Conservation (phyloP, 2,797 vertebrate genomes). For the Phrynocephalus guinanensis region DNA sequence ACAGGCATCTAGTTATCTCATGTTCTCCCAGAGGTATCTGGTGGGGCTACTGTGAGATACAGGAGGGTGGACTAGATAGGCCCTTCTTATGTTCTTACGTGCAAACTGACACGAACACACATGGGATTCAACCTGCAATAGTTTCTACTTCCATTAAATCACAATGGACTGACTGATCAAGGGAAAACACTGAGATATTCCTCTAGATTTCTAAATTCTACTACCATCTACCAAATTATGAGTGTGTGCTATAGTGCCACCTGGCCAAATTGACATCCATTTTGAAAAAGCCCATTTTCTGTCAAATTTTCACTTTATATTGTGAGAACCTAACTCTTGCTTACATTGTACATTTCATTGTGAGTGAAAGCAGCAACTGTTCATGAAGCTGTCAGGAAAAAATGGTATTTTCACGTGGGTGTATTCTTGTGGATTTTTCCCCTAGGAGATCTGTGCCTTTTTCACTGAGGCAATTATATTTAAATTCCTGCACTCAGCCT, state of each 20-base stretch:
- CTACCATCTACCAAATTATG: slow-evolving; percentile 16
- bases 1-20: too few species aligned
- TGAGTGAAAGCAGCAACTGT: slow-evolving; percentile 44
- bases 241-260: not conserved
- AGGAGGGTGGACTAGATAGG: too few species aligned
- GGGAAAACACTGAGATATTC: not conserved
- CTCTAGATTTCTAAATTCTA: slow-evolving; percentile 7
- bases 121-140: not conserved
- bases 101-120: too few species aligned
- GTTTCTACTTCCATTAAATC: slow-evolving; percentile 1
- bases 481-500: not conserved
- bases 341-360: slow-evolving; percentile 42
- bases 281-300: slow-evolving; percentile 20
- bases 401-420: slow-evolving; percentile 34
- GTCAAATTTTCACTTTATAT: not conserved
- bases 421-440: slow-evolving; percentile 3
- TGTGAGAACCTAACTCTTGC: slow-evolving; percentile 17
- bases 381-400: not conserved
- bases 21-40: too few species aligned
- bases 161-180: not conserved
- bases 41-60: too few species aligned
- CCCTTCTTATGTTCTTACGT: too few species aligned
- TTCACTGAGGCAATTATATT: slow-evolving; percentile 22
- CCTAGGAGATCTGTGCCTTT: not conserved
- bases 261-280: not conserved